These are phyloP conservation scores for Heliconius aoede DNA, from an alignment of 2,888 invertebrate genomes.

Conservation along the genomic window DNA sequence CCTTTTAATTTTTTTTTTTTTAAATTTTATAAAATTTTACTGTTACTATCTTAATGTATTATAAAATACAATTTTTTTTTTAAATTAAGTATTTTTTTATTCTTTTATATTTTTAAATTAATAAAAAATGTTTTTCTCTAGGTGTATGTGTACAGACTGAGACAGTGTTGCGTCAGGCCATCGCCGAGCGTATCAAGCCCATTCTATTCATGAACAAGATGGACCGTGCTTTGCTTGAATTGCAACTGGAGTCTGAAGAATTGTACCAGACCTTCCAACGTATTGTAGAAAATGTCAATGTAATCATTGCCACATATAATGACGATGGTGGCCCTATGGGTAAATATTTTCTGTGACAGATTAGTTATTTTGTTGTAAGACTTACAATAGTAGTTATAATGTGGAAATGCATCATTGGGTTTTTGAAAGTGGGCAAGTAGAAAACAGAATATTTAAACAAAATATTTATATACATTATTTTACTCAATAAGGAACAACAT, in stretches of 20 bases:
- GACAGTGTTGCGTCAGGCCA: constrained; percentile 99
- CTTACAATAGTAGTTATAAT: not conserved
- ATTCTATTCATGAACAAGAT: constrained; percentile 99
- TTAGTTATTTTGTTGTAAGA: not conserved
- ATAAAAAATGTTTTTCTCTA: constrained; percentile 60
- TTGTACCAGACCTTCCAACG: constrained; percentile 99
- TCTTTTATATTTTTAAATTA: not conserved
- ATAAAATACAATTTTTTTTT: not conserved
- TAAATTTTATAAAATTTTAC: not conserved
- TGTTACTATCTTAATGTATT: too few relatives aligned
- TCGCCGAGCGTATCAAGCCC: constrained; percentile 99
- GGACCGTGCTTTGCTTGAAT: constrained; percentile 99
- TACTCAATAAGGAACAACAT: not conserved
- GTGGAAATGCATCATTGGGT: too few relatives aligned
- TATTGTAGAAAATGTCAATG: constrained; percentile 99
- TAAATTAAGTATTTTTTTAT: not conserved
- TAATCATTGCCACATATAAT: constrained; percentile 99
- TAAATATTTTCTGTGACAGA: constrained; percentile 54
- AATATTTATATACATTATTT: not conserved
- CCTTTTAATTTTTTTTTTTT: not conserved
- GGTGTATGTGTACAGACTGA: constrained; percentile 99
- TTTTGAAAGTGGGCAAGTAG: too few relatives aligned
- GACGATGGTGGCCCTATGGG: constrained; percentile 99
- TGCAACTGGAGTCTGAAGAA: constrained; percentile 98
- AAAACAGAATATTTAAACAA: too few relatives aligned